Base-by-base conservation (phyloP, 2,888 invertebrate species). In the Eurytoma adleriae region DNA sequence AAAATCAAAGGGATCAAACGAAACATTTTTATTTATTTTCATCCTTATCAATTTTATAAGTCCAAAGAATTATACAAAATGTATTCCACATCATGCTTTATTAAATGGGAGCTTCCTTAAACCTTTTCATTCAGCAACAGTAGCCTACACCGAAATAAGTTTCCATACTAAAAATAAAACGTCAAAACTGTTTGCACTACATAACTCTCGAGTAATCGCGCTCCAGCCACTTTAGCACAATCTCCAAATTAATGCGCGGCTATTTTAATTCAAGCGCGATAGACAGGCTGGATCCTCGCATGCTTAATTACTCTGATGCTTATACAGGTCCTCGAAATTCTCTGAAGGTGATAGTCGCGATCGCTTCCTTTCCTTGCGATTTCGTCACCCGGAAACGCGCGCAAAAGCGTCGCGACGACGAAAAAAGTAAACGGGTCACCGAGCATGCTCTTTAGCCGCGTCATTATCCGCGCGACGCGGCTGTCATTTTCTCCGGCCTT, bases 341-440 rank as follows among this genome's bases (percentile, higher is more conserved):
- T 16, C 30, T 7, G n/a, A n/a, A 0, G 3, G 10, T 30, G n/a
- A 40, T n/a, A 40, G 27, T 13, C 18, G 18, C 27, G 16, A 7
- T 4, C 14, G 48, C 7, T 24, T 73, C 54, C 72, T 30, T 7
- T 18, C 14, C 18, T 73, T 64, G 12, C n/a, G 30, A 54, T 50
- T 73, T 56, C 66, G 66, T 20, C 40, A 16, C 13, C 64, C 30
- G 27, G 18, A 30, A 40, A 48, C 12, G 20, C 18, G 20, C 18
- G 48, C 12, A 12, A 56, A 5, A 48, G 40, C 40, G 62, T 54
- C 61, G 62, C 20, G 54, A 76, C 76, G 30, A 66, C 24, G 30
- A 40, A 69, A 52, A 70, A 69, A 77, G n/a, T n/a, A n/a, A 77
- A 62, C 62, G 70, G 75, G 68, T 76, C 75, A 76, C 61, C 61